A percentile compares a stretch with the other conserved stretches of the same genome.
Conservation (phyloP, 2,797 vertebrate genomes). For the Enteromius treurensis region DNA sequence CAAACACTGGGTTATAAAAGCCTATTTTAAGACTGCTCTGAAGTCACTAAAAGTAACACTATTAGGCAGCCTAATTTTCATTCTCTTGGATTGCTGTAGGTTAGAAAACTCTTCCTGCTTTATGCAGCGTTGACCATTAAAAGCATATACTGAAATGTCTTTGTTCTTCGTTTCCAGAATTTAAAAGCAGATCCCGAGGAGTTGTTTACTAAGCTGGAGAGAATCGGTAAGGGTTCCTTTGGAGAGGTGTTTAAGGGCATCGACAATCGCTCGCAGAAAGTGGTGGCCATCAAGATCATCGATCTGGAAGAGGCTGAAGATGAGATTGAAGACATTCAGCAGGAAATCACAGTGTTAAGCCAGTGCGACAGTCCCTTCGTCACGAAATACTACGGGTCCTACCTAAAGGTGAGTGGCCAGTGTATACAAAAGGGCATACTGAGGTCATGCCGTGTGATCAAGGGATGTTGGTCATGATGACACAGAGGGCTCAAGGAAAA, state of each 20-base stretch:
- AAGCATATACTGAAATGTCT: background rate
- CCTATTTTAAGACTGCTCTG: background rate
- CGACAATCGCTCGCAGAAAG: conserved; percentile 97
- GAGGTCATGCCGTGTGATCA: background rate
- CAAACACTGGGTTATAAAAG: conserved; percentile 3
- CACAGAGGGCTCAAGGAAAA: background rate
- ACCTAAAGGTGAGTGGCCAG: conserved; percentile 88
- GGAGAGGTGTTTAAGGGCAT: conserved; percentile 99
- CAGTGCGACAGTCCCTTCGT: conserved; percentile 98
- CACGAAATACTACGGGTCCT: conserved; percentile 97
- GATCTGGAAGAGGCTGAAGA: conserved; percentile 98
- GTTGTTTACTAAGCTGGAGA: conserved; percentile 96
- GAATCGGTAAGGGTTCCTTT: conserved; percentile 97
- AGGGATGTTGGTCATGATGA: background rate
- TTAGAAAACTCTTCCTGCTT: background rate
- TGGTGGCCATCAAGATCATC: conserved; percentile 98
- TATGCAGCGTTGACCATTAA: too few relatives aligned
- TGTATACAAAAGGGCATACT: background rate
- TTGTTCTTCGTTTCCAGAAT: conserved; percentile 47
- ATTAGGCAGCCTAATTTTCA: background rate
- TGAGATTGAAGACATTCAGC: conserved; percentile 98
- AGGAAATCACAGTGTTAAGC: conserved; percentile 98
- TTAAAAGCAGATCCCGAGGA: conserved; percentile 87
- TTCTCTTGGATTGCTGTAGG: background rate
- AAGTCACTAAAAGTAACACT: too few relatives aligned